Conservation (phyloP, 2,113 vertebrate species). For the Oncorhynchus gorbuscha region DNA sequence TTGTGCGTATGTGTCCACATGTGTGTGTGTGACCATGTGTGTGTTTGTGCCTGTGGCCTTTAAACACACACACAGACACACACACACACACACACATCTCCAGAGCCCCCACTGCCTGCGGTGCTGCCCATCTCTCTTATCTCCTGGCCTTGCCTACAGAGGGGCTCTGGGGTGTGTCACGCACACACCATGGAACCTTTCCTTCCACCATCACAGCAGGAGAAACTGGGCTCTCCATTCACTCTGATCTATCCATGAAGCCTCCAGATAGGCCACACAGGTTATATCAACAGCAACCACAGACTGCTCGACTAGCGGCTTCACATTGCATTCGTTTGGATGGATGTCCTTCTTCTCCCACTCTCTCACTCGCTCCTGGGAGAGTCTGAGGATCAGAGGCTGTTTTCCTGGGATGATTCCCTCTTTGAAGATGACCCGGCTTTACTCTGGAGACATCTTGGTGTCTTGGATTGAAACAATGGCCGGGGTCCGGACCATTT, state of each 20-base stretch:
- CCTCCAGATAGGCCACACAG: conserved; percentile 18
- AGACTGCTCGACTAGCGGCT: conserved; percentile 50
- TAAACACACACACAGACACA: conserved; percentile 7
- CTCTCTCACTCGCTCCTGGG: conserved; percentile 24
- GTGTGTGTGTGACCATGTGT: conserved; percentile 53
- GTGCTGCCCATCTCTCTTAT: conserved; percentile 67
- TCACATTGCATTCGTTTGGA: conserved; percentile 72
- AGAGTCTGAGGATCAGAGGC: conserved; percentile 54
- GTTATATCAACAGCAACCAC: conserved; percentile 73
- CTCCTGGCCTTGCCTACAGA: conserved; percentile 67
- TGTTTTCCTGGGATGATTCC: conserved; percentile 60
- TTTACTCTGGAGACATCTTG: conserved; percentile 32
- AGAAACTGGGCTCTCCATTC: background rate
- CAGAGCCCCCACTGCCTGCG: conserved; percentile 55
- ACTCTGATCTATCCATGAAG: background rate
- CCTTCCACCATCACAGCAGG: conserved; percentile 5
- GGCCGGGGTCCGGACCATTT: conserved; percentile 47
- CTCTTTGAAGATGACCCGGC: conserved; percentile 20
- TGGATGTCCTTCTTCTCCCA: conserved; percentile 68
- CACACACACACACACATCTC: conserved; percentile 19
- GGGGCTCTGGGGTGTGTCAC: conserved; percentile 68
- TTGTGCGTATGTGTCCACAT: conserved; percentile 32
- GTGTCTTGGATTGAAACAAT: conserved; percentile 57
- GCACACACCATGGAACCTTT: conserved; percentile 20
- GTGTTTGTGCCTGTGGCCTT: conserved; percentile 41